phyloP scores from a whole-genome alignment of 2,888 invertebrate species.

The Strigamia transsilvanica region DNA sequence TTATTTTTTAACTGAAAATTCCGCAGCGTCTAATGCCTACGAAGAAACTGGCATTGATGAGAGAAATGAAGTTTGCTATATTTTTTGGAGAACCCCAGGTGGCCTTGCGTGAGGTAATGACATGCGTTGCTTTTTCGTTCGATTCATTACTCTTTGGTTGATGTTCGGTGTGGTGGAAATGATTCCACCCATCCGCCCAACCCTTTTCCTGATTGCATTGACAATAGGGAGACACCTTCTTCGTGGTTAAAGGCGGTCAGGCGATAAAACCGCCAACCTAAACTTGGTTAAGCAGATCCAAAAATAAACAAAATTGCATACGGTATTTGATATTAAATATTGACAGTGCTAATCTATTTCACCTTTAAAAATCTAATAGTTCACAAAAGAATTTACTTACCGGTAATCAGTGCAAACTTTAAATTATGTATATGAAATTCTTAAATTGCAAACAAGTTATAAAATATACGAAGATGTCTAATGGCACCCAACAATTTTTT shows the following conservation, averaged over 20 bases:
- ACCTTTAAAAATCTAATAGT: background rate
- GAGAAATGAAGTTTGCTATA: slow-evolving; percentile 10
- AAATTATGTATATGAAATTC: no score
- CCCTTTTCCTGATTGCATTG: slow-evolving; percentile 47
- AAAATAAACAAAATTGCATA: slow-evolving; percentile 7
- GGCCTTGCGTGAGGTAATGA: slow-evolving; percentile 35
- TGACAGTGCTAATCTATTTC: background rate
- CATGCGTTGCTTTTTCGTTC: slow-evolving; percentile 42
- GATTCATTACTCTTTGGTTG: slow-evolving; percentile 49
- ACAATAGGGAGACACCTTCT: slow-evolving; percentile 37
- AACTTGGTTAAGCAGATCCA: slow-evolving; percentile 20
- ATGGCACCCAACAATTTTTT: no score
- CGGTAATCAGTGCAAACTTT: no score
- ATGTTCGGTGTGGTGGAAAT: slow-evolving; percentile 44
- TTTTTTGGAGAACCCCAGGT: slow-evolving; percentile 36
- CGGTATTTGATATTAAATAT: background rate
- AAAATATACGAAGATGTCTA: no score
- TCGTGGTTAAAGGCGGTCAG: slow-evolving; percentile 38
- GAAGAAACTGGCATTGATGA: slow-evolving; percentile 9
- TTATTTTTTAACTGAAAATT: slow-evolving; percentile 6
- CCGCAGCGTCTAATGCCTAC: background rate
- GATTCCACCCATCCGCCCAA: slow-evolving; percentile 49
- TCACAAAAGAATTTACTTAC: no score
- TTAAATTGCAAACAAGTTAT: no score
- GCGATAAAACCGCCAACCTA: slow-evolving; percentile 15